Evolutionary conservation across 2,113 vertebrate genomes (phyloP).

Genomic region (Cacatua alba): DNA sequence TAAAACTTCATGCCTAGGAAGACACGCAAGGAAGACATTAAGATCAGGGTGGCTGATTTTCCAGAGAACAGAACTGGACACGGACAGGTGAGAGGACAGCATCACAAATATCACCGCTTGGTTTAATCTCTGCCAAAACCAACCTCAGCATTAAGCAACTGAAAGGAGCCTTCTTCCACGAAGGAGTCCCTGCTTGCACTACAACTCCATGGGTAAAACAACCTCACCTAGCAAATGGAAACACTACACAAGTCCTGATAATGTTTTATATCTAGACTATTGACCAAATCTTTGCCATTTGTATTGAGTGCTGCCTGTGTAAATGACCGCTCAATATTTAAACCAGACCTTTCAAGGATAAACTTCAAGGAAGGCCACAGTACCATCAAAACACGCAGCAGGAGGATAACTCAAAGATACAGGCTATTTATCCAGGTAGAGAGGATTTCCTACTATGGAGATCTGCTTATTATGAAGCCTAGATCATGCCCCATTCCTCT

Average conservation of each 20-base stretch:
- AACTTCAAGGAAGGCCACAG: not conserved
- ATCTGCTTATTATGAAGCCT: not conserved
- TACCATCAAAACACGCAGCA: not conserved
- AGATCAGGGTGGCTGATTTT: constrained; percentile 57
- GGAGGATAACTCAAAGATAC: not conserved
- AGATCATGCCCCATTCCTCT: not conserved
- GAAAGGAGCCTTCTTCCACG: not conserved
- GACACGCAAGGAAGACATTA: constrained; percentile 29
- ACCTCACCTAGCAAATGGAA: not conserved
- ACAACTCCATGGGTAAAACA: not conserved
- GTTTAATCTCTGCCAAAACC: not conserved
- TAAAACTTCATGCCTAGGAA: constrained; percentile 19
- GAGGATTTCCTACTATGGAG: not conserved
- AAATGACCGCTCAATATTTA: not conserved
- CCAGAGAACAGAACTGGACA: constrained; percentile 26
- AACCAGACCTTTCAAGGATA: not conserved
- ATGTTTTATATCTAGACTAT: not conserved
- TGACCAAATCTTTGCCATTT: not conserved
- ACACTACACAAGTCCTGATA: not conserved
- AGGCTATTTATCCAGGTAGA: not conserved
- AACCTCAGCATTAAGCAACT: not conserved
- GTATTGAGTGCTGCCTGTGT: not conserved
- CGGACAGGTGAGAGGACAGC: constrained; percentile 5
- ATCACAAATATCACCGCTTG: not conserved
- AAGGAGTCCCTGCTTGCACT: not conserved